These are phyloP conservation scores for Ardeotis arabs DNA, from an alignment of 2,113 vertebrate species.

Conservation along the genomic window DNA sequence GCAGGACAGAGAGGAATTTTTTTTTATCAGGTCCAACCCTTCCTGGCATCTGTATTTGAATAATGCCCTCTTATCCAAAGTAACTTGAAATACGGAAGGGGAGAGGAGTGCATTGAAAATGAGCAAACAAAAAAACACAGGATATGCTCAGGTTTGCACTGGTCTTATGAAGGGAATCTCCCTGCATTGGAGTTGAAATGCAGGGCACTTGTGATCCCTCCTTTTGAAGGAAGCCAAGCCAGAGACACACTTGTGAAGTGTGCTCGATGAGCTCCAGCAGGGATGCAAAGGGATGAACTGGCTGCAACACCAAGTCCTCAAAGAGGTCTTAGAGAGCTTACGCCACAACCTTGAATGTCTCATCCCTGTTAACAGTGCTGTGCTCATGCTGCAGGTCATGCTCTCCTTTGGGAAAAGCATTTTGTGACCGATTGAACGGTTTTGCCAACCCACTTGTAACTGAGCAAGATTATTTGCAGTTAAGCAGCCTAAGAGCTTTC, in stretches of 20 bases:
- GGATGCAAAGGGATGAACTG: not conserved
- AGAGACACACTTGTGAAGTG: too few relatives aligned
- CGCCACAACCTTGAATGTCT: fast-evolving
- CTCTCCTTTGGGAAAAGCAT: not conserved
- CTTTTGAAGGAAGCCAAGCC: not conserved
- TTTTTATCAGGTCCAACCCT: not conserved
- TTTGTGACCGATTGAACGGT: not conserved
- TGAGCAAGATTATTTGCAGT: too few relatives aligned
- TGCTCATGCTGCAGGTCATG: not conserved
- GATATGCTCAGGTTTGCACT: not conserved
- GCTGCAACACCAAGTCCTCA: not conserved
- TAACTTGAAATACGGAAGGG: not conserved
- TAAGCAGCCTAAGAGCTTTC: not conserved
- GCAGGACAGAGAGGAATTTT: not conserved
- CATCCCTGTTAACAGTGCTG: not conserved
- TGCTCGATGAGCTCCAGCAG: not conserved
- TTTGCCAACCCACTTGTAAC: not conserved
- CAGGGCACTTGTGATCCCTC: not conserved
- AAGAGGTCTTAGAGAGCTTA: not conserved
- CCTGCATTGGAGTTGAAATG: too few relatives aligned
- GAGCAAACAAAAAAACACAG: not conserved
- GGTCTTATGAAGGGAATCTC: not conserved
- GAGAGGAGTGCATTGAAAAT: not conserved
- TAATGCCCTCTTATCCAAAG: not conserved
- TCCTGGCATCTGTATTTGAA: not conserved